Percentiles rank a stretch among this genome's conserved stretches.
phyloP scores from a whole-genome alignment of 2,797 vertebrate genomes.

The Acanthopagrus latus region DNA sequence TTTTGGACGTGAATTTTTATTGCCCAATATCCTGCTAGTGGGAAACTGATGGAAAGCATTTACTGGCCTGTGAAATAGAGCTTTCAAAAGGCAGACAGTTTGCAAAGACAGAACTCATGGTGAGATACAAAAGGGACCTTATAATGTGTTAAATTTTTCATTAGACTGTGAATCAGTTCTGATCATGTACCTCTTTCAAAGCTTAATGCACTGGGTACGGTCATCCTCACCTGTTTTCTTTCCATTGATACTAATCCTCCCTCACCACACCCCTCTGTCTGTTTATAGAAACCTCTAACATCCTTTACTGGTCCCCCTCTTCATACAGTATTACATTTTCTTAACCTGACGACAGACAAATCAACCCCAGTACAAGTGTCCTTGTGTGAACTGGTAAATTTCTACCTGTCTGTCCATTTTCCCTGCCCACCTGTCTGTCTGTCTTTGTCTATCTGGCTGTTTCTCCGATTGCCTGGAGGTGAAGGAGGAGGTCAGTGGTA shows the following conservation, averaged over 20 bases:
- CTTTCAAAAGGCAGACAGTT: conserved; percentile 49
- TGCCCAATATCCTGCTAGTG: conserved; percentile 43
- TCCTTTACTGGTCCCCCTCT: conserved; percentile 19
- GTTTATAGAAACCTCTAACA: conserved; percentile 22
- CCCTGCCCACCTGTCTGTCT: conserved; percentile 49
- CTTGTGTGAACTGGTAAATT: conserved; percentile 38
- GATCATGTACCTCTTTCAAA: conserved; percentile 58
- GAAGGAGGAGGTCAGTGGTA: conserved; percentile 55
- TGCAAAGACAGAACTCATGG: conserved; percentile 57
- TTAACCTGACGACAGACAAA: conserved; percentile 42
- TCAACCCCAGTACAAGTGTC: conserved; percentile 31
- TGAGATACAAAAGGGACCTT: conserved; percentile 52
- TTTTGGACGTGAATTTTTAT: conserved; percentile 59
- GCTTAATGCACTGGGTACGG: conserved; percentile 43
- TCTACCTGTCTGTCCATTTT: conserved; percentile 57
- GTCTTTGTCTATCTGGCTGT: conserved; percentile 60
- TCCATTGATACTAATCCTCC: conserved; percentile 18
- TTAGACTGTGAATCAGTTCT: conserved; percentile 60
- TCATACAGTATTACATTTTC: conserved; percentile 8
- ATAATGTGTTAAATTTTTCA: conserved; percentile 47
- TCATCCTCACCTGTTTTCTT: conserved; percentile 32
- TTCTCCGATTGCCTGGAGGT: conserved; percentile 59
- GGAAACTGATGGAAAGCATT: conserved; percentile 52
- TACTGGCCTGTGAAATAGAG: conserved; percentile 61
- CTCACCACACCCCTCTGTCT: conserved; percentile 21